phyloP scores from a whole-genome alignment of 2,113 vertebrate genomes.

The Zootoca vivipara region DNA sequence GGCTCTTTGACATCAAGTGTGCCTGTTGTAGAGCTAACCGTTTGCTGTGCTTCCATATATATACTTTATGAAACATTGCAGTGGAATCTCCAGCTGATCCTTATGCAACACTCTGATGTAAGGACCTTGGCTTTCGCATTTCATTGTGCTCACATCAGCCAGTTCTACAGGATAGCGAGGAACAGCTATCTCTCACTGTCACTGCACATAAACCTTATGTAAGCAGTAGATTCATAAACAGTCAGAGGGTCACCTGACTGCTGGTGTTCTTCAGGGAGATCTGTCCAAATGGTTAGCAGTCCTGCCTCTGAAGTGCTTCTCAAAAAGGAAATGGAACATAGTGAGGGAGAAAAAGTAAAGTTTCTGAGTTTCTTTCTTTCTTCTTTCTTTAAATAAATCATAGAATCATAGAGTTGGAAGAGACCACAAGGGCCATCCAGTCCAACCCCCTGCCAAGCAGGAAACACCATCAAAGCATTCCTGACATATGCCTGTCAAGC shows the following conservation, averaged over 20 bases:
- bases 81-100: neutral
- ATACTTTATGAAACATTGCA: neutral
- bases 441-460: no score
- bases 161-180: neutral
- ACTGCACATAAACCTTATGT: conserved; percentile 39
- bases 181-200: conserved; percentile 18
- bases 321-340: neutral
- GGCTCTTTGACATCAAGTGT: neutral
- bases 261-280: conserved; percentile 33
- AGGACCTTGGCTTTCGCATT: neutral
- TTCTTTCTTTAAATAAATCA: no score
- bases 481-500: no score
- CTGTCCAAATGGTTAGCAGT: conserved; percentile 48
- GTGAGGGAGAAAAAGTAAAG: neutral
- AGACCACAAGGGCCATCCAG: no score
- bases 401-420: no score
- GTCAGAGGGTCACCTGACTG: conserved; percentile 9
- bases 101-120: neutral
- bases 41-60: neutral
- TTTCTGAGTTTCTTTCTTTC: neutral
- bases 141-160: neutral
- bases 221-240: conserved; percentile 48
- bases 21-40: neutral
- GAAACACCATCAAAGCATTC: no score
- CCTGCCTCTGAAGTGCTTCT: neutral